Conservation (phyloP, 2,113 vertebrate species). For the Myotis davidii region DNA sequence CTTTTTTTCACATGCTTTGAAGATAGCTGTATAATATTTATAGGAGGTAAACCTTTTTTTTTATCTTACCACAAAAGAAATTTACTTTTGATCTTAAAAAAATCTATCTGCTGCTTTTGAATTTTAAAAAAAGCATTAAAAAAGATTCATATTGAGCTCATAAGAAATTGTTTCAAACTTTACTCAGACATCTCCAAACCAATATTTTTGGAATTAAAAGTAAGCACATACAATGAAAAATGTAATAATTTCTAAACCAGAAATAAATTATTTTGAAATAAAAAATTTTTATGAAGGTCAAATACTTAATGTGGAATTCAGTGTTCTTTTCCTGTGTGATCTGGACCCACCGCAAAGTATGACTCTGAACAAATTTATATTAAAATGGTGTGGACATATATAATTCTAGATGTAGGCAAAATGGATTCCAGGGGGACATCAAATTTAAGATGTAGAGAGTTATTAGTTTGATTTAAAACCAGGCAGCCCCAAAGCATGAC, state of each 20-base stretch:
- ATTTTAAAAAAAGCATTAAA: conserved; percentile 5
- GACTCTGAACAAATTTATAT: background rate
- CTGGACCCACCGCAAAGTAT: background rate
- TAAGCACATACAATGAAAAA: conserved; percentile 46
- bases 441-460: background rate
- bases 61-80: conserved; percentile 42
- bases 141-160: conserved; percentile 41
- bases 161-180: conserved; percentile 62
- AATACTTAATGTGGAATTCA: background rate
- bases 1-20: conserved; percentile 43
- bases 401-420: background rate
- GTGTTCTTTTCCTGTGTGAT: conserved; percentile 2
- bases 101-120: background rate
- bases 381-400: background rate
- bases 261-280: conserved; percentile 44
- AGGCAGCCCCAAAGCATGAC: background rate
- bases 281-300: conserved; percentile 27
- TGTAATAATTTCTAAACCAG: conserved; percentile 31
- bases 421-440: background rate
- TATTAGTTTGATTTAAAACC: background rate
- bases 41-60: conserved; percentile 5
- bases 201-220: conserved; percentile 53
- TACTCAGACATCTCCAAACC: conserved; percentile 22
- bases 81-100: conserved; percentile 48
- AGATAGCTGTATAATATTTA: background rate